A percentile compares a stretch with the other conserved stretches of the same genome.
Conservation (phyloP, 2,797 vertebrate species). For the Gambusia yucatana region DNA sequence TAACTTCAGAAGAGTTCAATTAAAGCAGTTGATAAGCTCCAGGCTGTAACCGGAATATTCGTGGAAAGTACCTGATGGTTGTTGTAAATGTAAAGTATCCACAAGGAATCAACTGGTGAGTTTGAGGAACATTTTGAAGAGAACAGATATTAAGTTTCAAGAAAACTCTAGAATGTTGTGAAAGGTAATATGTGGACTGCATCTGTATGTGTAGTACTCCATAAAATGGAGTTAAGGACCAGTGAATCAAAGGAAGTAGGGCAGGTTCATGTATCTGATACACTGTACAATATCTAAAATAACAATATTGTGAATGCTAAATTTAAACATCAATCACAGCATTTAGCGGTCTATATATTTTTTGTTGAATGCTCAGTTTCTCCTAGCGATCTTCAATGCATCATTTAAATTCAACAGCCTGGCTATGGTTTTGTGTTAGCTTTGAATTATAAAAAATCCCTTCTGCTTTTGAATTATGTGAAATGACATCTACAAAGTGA, state of each 20-base stretch:
- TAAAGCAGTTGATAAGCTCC: background rate
- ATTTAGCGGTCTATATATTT: background rate
- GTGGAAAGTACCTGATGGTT: background rate
- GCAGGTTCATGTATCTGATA: background rate
- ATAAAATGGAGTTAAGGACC: conserved; percentile 67
- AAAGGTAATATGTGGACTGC: background rate
- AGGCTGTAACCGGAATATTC: background rate
- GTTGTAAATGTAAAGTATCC: background rate
- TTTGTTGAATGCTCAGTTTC: background rate
- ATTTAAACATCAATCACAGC: conserved; percentile 18
- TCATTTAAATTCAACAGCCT: background rate
- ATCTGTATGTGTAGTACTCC: background rate
- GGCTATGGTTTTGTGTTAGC: background rate
- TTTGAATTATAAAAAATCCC: background rate
- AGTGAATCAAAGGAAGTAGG: conserved; percentile 48
- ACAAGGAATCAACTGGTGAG: background rate
- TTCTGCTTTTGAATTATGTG: background rate
- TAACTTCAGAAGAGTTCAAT: background rate
- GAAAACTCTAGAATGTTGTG: background rate
- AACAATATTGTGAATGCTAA: background rate
- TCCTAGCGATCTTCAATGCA: background rate
- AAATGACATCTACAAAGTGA: background rate
- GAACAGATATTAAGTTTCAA: background rate
- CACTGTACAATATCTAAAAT: background rate
- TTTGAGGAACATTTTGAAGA: background rate